Base-by-base conservation (phyloP, 1,140 invertebrate genomes). In the Drosophila novamexicana region DNA sequence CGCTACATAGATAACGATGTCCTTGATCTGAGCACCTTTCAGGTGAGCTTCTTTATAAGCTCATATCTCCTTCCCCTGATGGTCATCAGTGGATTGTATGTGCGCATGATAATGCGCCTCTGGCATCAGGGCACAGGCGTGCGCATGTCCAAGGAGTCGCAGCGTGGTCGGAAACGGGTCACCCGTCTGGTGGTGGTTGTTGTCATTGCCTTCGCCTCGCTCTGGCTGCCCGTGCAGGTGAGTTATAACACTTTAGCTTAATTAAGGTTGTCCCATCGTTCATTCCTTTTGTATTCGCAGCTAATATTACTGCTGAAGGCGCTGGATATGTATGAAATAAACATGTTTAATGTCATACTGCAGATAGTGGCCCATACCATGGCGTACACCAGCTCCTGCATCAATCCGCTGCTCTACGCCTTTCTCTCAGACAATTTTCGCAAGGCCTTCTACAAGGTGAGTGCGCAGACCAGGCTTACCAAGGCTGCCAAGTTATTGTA, bases 201-300 rank as follows among this genome's bases (percentile, higher is more conserved):
- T 6, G 97, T 99, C 3, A 96, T 97, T 7, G 98, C 98, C 32
- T 99, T 99, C 91, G 98, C 98, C 12, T 94, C 98, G 18, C 98
- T 98, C 93, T 99, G 98, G 98, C 96, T 96, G 85, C 98, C 98
- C 0, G 96, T 99, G 82, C 98, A 98, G 94, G 95, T 97, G 56
- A 94, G 71, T 40, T n/a, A n/a, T 40, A 3, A 40, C 39, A 40
- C 9, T 12, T 29, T 29, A 4, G 22, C 22, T 29, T 29, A 29
- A 29, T 29, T 5, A 29, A 29, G 22, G 0, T 5, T 12, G 6
- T n/a, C 7, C 14, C 32, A 36, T 8, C 16, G 4, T 10, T 22
- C 9, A n/a, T 18, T 12, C 14, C 12, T 2, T 37, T 45, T 59
- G 6, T n/a, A 1, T 50, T 94, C 94, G 29, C 93, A 96, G 95